Base-by-base conservation (phyloP, 1,140 invertebrate species). In the Drosophila bocki region DNA sequence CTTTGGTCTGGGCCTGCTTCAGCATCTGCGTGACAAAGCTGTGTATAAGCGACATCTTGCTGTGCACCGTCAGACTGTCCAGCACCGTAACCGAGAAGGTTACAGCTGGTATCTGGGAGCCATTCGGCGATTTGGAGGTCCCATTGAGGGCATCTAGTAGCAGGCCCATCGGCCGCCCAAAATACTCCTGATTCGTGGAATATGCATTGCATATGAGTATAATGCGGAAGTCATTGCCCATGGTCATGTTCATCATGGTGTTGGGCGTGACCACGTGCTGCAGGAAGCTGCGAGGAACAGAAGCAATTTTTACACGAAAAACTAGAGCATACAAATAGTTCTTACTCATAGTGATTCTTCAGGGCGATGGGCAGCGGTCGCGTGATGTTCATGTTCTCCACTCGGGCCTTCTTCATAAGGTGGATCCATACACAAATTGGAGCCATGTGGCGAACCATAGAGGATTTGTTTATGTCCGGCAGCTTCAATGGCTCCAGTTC, bases 21-120 rank as follows among this genome's bases (percentile, higher is more conserved):
- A 92, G 62, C 87, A 92, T 92, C 75, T 92, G 91, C 0, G 91
- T 92, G 7, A 92, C 91, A 64, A 92, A 92, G 26, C 91, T 92
- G 56, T 99, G 98, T 62, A 99, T 99, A n/a, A 99, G 93, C 72
- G 97, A 98, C 98, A 99, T 99, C 93, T 99, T 99, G 1, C 98
- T 97, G 93, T 99, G 98, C 12, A 99, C 97, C 0, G 98, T 99
- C 15, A 99, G 93, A n/a, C 98, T 98, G 92, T 99, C 98, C 4
- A 99, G 93, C 19, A 99, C 96, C 32, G 96, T 97, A 96, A 99
- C 98, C 0, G 97, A 97, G 13, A 99, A 93, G 1, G 98, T 98
- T 15, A 96, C 95, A 9, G 97, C 96, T 13, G 93, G 93, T 5
- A 93, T 64, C 11, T 93, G 93, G 12, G 74, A 70, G 59, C 93